Percentiles rank a stretch among this genome's conserved stretches.
These are phyloP conservation scores for Merops nubicus DNA, from an alignment of 2,113 vertebrate genomes.

Conservation along the genomic window DNA sequence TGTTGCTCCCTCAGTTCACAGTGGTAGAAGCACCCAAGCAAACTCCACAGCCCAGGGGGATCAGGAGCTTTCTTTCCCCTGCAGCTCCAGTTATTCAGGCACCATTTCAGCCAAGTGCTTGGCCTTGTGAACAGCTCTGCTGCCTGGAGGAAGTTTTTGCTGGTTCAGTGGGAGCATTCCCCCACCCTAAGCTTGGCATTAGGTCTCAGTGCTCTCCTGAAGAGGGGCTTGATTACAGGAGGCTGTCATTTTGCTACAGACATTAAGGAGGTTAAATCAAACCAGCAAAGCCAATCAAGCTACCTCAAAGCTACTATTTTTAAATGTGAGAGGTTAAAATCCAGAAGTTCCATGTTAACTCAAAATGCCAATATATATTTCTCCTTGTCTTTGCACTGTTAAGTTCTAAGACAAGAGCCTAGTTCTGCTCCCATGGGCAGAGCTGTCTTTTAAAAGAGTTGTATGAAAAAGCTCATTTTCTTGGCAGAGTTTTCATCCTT, in stretches of 20 bases:
- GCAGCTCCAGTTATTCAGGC: background rate
- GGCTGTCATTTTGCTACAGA: background rate
- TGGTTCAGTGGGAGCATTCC: background rate
- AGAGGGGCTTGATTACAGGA: background rate
- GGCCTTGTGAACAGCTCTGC: background rate
- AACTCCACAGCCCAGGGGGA: rapidly evolving
- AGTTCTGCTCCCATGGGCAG: background rate
- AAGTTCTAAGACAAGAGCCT: background rate
- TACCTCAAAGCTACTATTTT: background rate
- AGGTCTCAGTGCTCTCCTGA: background rate
- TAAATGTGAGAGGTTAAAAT: background rate
- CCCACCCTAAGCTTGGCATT: background rate
- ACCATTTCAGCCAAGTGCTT: background rate
- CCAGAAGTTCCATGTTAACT: background rate
- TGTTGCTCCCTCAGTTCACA: background rate
- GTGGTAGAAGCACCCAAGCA: background rate
- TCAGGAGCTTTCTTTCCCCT: background rate
- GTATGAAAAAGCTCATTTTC: background rate
- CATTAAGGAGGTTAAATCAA: background rate
- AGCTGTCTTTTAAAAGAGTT: background rate
- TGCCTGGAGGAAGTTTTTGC: background rate
- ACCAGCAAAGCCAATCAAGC: background rate
- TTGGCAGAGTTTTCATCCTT: background rate
- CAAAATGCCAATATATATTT: background rate
- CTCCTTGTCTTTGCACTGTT: background rate